Percentiles rank a stretch among this genome's conserved stretches.
Conservation (phyloP, 2,113 vertebrate genomes). For the Lipophrys pholis region DNA sequence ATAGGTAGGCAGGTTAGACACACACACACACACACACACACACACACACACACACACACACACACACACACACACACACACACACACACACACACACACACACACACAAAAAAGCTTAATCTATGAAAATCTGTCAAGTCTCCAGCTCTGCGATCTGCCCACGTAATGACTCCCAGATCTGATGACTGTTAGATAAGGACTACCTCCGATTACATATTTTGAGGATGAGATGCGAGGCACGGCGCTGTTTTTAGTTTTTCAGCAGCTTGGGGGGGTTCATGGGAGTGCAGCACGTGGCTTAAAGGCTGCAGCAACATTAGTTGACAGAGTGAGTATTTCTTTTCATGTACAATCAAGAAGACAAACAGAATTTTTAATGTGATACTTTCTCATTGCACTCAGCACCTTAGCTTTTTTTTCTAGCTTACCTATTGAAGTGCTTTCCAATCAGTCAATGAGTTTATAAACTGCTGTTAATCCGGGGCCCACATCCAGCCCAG, state of each 20-base stretch:
- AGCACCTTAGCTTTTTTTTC: too few species aligned
- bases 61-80: neutral
- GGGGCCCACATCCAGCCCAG: too few species aligned
- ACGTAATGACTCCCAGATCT: constrained; percentile 19
- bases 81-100: neutral
- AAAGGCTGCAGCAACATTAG: neutral
- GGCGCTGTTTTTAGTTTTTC: constrained; percentile 5
- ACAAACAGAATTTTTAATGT: neutral
- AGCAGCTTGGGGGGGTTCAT: neutral
- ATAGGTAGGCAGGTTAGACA: constrained; percentile 1
- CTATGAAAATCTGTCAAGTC: neutral
- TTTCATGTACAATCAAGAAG: neutral
- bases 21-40: neutral
- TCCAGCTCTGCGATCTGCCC: constrained; percentile 6
- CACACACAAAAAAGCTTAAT: neutral
- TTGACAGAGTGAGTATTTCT: neutral
- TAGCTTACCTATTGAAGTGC: too few species aligned
- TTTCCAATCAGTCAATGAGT: too few species aligned
- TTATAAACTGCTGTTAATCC: too few species aligned
- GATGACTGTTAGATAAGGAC: constrained; percentile 24
- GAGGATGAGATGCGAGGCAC: constrained; percentile 3
- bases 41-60: neutral
- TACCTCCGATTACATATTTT: constrained; percentile 19
- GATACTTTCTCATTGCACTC: neutral
- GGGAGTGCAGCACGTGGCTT: neutral